Conservation (phyloP, 2,888 invertebrate species). For the Callimorpha dominula region DNA sequence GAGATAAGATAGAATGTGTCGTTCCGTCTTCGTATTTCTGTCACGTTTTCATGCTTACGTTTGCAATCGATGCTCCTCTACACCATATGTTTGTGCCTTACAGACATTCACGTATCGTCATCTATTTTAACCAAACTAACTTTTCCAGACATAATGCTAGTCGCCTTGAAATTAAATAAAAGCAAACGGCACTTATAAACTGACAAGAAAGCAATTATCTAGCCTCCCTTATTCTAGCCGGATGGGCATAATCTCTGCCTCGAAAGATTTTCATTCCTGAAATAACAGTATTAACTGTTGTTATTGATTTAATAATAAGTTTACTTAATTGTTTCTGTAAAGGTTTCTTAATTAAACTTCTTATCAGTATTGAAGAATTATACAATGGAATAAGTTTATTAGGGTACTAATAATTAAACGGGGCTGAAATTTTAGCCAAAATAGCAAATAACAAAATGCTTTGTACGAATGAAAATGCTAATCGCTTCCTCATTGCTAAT, state of each 20-base stretch:
- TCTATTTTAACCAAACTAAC: background rate
- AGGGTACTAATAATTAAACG: background rate
- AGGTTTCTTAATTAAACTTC: conserved; percentile 15
- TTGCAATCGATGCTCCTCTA: background rate
- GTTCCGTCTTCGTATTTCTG: background rate
- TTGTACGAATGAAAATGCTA: background rate
- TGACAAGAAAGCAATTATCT: background rate
- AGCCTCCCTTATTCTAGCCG: background rate
- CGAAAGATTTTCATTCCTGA: conserved; percentile 1
- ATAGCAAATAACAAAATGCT: background rate
- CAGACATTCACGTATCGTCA: background rate
- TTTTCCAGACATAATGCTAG: background rate
- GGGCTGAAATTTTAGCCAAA: background rate
- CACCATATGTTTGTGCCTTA: background rate
- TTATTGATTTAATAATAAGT: conserved; percentile 13
- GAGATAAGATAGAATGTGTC: background rate
- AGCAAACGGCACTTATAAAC: background rate
- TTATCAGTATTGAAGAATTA: conserved; percentile 2
- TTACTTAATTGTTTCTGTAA: conserved; percentile 7
- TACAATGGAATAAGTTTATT: conserved; percentile 7
- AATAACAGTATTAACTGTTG: background rate
- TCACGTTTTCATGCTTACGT: background rate
- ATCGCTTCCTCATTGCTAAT: background rate
- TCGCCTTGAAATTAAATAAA: background rate
- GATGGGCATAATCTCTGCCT: background rate